phyloP scores from a whole-genome alignment of 2,113 vertebrate genomes.

The Telmatochromis brachygnathus region DNA sequence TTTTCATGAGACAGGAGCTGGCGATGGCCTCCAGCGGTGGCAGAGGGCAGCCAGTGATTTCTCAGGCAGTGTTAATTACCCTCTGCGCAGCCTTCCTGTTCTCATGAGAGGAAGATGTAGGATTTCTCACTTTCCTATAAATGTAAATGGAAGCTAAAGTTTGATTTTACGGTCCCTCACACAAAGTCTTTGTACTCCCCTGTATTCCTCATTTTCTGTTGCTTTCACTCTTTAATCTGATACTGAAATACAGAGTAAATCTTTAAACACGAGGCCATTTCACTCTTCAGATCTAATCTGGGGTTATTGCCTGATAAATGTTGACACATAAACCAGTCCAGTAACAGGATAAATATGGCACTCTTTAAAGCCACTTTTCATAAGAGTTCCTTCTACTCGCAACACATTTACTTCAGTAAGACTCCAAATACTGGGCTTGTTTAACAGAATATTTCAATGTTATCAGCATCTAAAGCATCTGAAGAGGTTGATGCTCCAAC shows the following conservation, averaged over 20 bases:
- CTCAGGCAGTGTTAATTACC: neutral
- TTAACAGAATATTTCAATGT: neutral
- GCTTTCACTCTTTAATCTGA: neutral
- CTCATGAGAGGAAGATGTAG: neutral
- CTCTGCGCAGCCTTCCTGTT: neutral
- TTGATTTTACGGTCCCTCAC: neutral
- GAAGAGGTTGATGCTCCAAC: neutral
- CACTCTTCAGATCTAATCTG: neutral
- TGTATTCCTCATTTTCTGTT: neutral
- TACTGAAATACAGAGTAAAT: neutral
- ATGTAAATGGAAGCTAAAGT: neutral
- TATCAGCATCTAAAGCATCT: neutral
- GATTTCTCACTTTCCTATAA: neutral
- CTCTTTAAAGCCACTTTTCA: neutral
- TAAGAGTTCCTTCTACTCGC: neutral
- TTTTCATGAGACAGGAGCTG: neutral
- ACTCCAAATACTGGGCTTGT: neutral
- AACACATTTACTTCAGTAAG: neutral
- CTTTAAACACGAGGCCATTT: neutral
- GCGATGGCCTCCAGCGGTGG: neutral
- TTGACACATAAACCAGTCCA: neutral
- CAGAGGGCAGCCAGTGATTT: neutral
- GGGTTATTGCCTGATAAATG: neutral
- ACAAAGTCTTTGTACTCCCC: neutral
- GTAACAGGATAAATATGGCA: neutral